Evolutionary conservation across 2,113 vertebrate species (phyloP), one percentile per base, ranked within the genome.

Genomic region (Heterocephalus glaber): DNA sequence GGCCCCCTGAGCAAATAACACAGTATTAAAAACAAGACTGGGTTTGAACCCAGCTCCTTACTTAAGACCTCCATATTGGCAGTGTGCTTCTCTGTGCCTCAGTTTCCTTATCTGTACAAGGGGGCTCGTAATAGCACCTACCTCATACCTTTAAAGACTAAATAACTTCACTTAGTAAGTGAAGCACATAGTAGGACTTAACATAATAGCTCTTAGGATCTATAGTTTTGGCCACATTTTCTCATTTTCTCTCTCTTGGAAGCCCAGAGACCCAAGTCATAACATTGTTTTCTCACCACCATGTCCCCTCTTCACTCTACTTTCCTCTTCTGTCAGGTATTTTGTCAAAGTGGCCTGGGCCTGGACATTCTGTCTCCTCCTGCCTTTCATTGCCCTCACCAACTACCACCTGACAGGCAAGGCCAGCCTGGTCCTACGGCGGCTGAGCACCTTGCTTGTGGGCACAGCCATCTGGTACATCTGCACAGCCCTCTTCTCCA

Each of bases 261-360:
- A 92, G 6, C 41, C 47, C 41, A 49, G 92, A 61, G 44, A 52
- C 44, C 76, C 7, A 3, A 60, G 38, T 49, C 16, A 0, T 44
- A 74, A 33, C 33, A 6, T 47, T 3, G 47, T 52, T 76, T 90
- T 41, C 24, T 61, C 9, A 47, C 47, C 0, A 0, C 80, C 68
- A 1, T 3, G 41, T 77, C 54, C 19, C n/a, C 4, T 35, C 82
- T 94, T 98, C 86, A 97, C 76, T 28, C 81, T 56, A 0, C 74
- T 98, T 97, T 96, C 86, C 87, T 87, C 61, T 58, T 95, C 89
- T 86, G 97, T 65, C 98, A 99, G 99, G 7, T 99, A 99, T 93
- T 99, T 99, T 85, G 99, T 99, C 93, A 99, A 99, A 98, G 0
- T 99, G 94, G 99, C 99, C 92, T 99, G 99, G 99, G 99, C 98